Evolutionary conservation across 2,888 invertebrate genomes (phyloP), one percentile per base, ranked within the genome.

Genomic region (Slavum lentiscoides): DNA sequence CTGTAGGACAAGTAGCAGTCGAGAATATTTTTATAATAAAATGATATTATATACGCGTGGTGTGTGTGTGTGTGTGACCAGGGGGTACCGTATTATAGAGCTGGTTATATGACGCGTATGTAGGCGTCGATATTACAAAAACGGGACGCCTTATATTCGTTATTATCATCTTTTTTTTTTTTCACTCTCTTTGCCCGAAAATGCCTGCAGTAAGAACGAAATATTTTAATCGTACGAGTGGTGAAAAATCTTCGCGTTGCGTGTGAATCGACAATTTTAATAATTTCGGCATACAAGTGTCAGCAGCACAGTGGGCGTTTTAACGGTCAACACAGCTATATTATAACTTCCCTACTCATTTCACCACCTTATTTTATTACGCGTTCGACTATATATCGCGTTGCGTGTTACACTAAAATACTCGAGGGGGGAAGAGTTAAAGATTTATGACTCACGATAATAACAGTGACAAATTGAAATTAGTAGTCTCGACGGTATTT

Each of bases 231-330:
- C 39, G 69, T 70, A 64, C 70, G 17, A 62, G 39, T 70, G 39
- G 23, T 70, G 39, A 64, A 62, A 62, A 70, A 21, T 58, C 5
- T 64, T 70, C 72, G 23, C 62, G 53, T 72, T 55, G 70, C 80
- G 70, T 80, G 70, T 70, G 74, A 66, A 75, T 67, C 58, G 15
- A 67, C 39, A 64, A 72, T 70, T 8, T 49, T 61, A 69, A 64
- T 72, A 7, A 64, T 62, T 80, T 69, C 64, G 6, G 43, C 43
- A 43, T 43, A 30, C 30, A 30, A 43, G 43, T 43, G 43, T 43
- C 43, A 6, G 62, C 80, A n/a, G 62, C 80, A n/a, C 69, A 69
- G 80, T 80, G 62, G 77, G 77, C 70, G 70, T 77, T 68, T 77
- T 43, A 39, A 67, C 69, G 9, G 13, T 49, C 9, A 49, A 49